These are phyloP conservation scores for Stigmatopora nigra DNA, from an alignment of 2,113 vertebrate species.

Conservation along the genomic window DNA sequence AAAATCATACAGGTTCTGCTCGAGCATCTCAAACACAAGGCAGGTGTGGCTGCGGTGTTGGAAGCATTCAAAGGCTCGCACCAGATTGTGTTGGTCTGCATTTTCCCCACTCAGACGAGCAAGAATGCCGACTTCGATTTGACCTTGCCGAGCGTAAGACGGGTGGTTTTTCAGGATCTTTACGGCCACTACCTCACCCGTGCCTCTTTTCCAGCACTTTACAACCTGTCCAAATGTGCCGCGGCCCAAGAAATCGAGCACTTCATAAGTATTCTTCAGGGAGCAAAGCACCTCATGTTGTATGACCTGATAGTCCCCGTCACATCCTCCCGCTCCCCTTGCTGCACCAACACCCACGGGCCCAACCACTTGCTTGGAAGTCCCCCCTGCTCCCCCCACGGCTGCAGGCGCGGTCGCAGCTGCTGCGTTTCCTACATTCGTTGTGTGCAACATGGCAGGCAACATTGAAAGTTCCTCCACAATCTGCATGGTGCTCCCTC, in stretches of 20 bases:
- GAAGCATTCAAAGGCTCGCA: conserved; percentile 96
- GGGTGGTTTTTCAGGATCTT: conserved; percentile 99
- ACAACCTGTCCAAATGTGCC: conserved; percentile 98
- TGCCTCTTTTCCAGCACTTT: conserved; percentile 97
- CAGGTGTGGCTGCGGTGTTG: conserved; percentile 97
- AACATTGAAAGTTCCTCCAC: conserved; percentile 94
- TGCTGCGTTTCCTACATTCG: conserved; percentile 80
- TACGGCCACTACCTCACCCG: conserved; percentile 90
- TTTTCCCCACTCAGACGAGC: conserved; percentile 94
- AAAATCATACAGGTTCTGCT: conserved; percentile 98
- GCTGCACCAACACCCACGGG: conserved; percentile 75
- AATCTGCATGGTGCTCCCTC: conserved; percentile 90
- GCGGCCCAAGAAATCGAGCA: conserved; percentile 94
- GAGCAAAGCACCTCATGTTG: conserved; percentile 95
- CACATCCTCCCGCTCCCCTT: conserved; percentile 73
- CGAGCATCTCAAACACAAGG: conserved; percentile 98
- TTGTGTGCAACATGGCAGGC: conserved; percentile 95
- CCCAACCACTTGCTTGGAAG: conserved; percentile 74
- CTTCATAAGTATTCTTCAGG: conserved; percentile 95
- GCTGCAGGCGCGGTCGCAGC: conserved; percentile 73
- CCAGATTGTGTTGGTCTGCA: conserved; percentile 94
- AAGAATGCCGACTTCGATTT: conserved; percentile 97
- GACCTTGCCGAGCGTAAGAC: conserved; percentile 93
- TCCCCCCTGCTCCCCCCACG: conserved; percentile 53
- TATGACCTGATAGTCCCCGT: conserved; percentile 96